A percentile compares a stretch with the other conserved stretches of the same genome.
Conservation (phyloP, 2,113 vertebrate genomes). For the Cichladusa arquata region DNA sequence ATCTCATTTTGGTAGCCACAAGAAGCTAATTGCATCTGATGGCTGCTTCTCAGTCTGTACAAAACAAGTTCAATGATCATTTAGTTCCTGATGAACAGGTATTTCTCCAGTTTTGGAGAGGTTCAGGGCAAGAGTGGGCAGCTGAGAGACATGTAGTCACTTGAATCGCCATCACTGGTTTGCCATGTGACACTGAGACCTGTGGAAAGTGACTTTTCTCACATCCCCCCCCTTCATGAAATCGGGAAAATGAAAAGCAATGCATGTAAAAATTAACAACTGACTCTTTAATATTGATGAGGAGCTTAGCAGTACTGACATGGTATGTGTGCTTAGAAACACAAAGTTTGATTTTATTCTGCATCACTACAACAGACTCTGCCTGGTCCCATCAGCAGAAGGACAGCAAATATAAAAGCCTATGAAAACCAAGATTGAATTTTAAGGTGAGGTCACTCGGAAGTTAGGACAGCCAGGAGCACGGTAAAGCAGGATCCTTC, state of each 20-base stretch:
- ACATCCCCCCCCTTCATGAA: neutral
- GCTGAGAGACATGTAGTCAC: neutral
- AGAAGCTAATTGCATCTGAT: neutral
- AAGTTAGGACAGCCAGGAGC: neutral
- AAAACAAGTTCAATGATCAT: neutral
- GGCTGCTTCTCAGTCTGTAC: neutral
- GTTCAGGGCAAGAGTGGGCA: neutral
- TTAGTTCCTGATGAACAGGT: neutral
- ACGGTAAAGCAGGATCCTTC: neutral
- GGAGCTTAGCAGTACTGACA: neutral
- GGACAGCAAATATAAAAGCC: neutral
- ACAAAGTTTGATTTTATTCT: neutral
- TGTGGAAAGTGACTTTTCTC: neutral
- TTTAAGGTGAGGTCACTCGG: neutral
- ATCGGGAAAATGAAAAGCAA: neutral
- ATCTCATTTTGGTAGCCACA: neutral
- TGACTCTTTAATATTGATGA: constrained; percentile 20
- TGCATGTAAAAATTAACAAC: neutral
- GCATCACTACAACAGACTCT: neutral
- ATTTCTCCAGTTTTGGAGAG: neutral
- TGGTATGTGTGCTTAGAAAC: neutral
- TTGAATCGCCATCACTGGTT: neutral
- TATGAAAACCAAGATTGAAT: neutral
- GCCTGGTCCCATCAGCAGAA: neutral
- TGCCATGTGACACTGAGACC: neutral